Evolutionary conservation across 1,140 invertebrate species (phyloP).

Genomic region (Laupala kohalensis): DNA sequence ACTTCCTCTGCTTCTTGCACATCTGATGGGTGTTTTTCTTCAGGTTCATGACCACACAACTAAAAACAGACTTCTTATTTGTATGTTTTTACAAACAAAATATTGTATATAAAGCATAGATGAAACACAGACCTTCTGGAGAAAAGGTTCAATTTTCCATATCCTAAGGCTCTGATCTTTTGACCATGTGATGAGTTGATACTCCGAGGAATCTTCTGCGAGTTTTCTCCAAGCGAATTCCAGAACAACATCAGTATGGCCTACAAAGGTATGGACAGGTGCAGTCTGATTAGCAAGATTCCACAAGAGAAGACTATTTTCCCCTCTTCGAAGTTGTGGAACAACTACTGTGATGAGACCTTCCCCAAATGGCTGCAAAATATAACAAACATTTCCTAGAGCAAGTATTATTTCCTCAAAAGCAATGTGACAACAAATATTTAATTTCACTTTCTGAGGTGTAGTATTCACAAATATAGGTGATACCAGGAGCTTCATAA

Average conservation of each 20-base stretch:
- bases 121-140: conserved; percentile 72
- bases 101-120: too few relatives aligned
- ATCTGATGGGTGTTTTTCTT: conserved; percentile 5
- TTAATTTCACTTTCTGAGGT: neutral
- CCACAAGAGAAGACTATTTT: conserved; percentile 74
- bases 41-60: conserved; percentile 29
- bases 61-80: conserved; percentile 17
- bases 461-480: too few relatives aligned
- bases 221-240: conserved; percentile 80
- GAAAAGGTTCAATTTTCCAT: conserved; percentile 73
- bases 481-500: too few relatives aligned
- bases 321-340: conserved; percentile 61
- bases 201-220: conserved; percentile 45
- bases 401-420: too few relatives aligned
- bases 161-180: conserved; percentile 83
- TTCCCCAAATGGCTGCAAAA: conserved; percentile 72
- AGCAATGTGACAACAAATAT: neutral
- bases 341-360: conserved; percentile 81
- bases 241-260: conserved; percentile 84
- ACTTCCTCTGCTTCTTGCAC: conserved; percentile 1
- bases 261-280: conserved; percentile 77
- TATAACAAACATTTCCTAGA: too few relatives aligned
- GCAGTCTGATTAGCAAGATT: conserved; percentile 52
- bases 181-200: conserved; percentile 90
- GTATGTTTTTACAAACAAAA: too few relatives aligned